Evolutionary conservation across 2,888 invertebrate genomes (phyloP), one percentile per base, ranked within the genome.

Genomic region (Xanthorhoe spadicearia): DNA sequence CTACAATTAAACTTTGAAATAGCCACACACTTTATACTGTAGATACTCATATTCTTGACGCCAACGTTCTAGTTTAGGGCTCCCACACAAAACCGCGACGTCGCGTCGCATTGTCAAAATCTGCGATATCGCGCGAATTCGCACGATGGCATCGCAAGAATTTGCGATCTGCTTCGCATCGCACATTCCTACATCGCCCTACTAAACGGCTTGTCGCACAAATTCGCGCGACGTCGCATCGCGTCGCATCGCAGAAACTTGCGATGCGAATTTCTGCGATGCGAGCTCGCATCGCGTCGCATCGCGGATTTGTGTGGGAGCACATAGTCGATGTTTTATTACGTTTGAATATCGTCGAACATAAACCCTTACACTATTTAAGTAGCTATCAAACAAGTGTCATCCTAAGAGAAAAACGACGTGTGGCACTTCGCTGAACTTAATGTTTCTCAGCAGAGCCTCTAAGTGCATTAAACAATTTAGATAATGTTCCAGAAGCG

Each of bases 401-500:
- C 78, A 77, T 75, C 73, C 74, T 74, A 71, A 64, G 74, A 76
- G 74, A 80, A 62, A 67, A 62, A 82, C 77, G 77, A 81, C 71
- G 82, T 81, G 80, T 78, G 77, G 83, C 81, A 80, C 77, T 77
- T 77, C 69, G 73, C 69, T 74, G 70, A 77, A 17, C 74, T 79
- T 79, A 79, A 81, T 79, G 78, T 77, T 80, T 63, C 77, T 79
- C 75, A 77, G 71, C 79, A 78, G 74, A 76, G 77, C 71, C 72
- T 75, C 80, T 86, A 84, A 89, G 89, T 89, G 91, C 86, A 83
- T 86, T 86, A 79, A 83, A 85, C 88, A 83, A 90, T 90, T 90
- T 86, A 90, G 87, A 88, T 90, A 89, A 89, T 85, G 82, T 76
- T 68, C 66, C 75, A 76, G 81, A 82, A 80, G 76, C 81, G 85